Conservation (phyloP, 2,888 invertebrate species). For the Notodonta ziczac region DNA sequence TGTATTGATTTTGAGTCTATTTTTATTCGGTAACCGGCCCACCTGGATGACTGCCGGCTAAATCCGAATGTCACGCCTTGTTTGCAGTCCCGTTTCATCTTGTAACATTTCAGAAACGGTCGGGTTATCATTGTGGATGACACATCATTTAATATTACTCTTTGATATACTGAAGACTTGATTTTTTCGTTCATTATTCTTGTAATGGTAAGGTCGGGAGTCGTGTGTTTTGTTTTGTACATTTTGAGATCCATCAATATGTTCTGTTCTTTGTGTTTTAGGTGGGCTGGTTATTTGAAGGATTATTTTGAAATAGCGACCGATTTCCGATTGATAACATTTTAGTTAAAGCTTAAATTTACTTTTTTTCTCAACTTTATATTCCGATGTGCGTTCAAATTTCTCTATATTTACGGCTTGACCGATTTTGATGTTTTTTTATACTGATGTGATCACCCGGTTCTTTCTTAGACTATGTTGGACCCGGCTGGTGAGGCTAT, state of each 20-base stretch:
- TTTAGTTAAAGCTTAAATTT: too few relatives aligned
- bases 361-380: too few relatives aligned
- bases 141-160: slow-evolving; percentile 35
- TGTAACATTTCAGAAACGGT: slow-evolving; percentile 26
- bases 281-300: slow-evolving; percentile 14
- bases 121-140: slow-evolving; percentile 31
- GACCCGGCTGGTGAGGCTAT: too few relatives aligned
- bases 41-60: slow-evolving; percentile 50
- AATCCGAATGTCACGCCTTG: slow-evolving; percentile 35
- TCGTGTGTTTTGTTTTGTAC: slow-evolving; percentile 8
- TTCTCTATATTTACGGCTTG: too few relatives aligned
- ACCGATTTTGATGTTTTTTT: too few relatives aligned
- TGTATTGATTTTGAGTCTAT: slow-evolving; percentile 73
- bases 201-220: slow-evolving; percentile 12
- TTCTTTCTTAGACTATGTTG: too few relatives aligned
- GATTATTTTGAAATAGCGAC: too few relatives aligned
- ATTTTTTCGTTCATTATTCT: slow-evolving; percentile 6
- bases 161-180: slow-evolving; percentile 28
- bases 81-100: slow-evolving; percentile 19
- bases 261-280: slow-evolving; percentile 20
- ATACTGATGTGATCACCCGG: too few relatives aligned
- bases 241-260: slow-evolving; percentile 10
- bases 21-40: slow-evolving; percentile 56
- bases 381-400: too few relatives aligned
- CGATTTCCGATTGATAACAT: too few relatives aligned